Base-by-base conservation (phyloP, 1,140 invertebrate genomes). In the Camponotus vicinus region DNA sequence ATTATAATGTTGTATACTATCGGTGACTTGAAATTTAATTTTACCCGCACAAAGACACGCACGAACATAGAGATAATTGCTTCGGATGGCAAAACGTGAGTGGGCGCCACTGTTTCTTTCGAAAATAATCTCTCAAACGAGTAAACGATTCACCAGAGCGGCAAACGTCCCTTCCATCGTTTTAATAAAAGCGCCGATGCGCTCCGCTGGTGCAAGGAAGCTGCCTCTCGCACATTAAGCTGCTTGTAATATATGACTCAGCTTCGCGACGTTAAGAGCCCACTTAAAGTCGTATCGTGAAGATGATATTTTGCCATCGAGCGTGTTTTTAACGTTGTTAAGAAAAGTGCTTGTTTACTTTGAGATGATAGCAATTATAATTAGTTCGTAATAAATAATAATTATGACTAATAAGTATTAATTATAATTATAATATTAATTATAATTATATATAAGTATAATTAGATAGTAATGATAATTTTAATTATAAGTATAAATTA, bases 121-220 rank as follows among this genome's bases (percentile, higher is more conserved):
- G 55, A 86, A 71, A 79, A 59, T 71, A 86, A 86, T 73, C 45
- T 79, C 69, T 88, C 80, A 84, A 87, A 87, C 59, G 66, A 37
- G 59, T 55, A 61, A 71, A 73, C 66, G 67, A 82, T 86, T 73
- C 70, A 66, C 49, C 59, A 21, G 49, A 75, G 52, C 40, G 27
- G 55, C 55, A 69, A 75, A 86, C 55, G 45, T 82, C 42, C 13
- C 69, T 83, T 75, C 71, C 52, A 34, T 34, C 15, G 55, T 83
- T 83, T 83, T 83, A 83, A 83, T 83, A 83, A 83, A 83, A 83
- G 69, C 55, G 52, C 64, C 37, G 27, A 37, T 73, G 40, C 55
- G 27, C 52, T 27, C 52, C 49, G 37, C 9, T 52, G 79, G 64
- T 71, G 79, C 79, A 75, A 83, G 79, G 32, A 75, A 75, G 69